Conservation (phyloP, 2,113 vertebrate species). For the Lagopus muta region DNA sequence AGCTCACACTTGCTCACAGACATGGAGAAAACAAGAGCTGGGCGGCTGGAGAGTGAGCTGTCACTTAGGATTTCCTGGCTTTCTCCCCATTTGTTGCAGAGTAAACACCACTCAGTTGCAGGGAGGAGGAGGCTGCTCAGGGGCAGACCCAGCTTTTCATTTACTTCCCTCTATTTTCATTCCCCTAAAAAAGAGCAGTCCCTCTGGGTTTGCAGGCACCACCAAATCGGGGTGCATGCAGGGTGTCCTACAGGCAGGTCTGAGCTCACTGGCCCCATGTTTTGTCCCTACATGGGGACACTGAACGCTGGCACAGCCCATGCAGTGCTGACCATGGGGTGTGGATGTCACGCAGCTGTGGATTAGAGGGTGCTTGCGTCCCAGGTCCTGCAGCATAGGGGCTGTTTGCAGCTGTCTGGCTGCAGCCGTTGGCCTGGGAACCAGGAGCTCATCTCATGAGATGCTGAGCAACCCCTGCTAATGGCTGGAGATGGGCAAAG, state of each 20-base stretch:
- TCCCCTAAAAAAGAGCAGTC: not conserved
- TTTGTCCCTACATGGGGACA: not conserved
- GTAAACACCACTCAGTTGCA: slow-evolving; percentile 18
- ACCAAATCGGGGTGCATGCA: not conserved
- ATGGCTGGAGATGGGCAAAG: not conserved
- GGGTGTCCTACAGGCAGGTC: not conserved
- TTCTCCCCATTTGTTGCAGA: slow-evolving; percentile 41
- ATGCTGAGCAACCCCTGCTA: slow-evolving; percentile 23
- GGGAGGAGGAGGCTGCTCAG: not conserved
- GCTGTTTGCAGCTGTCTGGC: accelerated
- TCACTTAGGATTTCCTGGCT: slow-evolving; percentile 65
- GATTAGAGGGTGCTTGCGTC: accelerated
- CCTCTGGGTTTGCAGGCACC: not conserved
- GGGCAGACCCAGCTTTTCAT: not conserved
- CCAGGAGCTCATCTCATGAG: not conserved
- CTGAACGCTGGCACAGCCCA: too few species aligned
- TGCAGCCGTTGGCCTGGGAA: not conserved
- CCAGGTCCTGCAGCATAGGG: not conserved
- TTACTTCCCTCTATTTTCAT: not conserved
- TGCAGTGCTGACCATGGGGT: not conserved
- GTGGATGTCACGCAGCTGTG: accelerated
- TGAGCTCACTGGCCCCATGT: accelerated
- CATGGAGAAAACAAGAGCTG: slow-evolving; percentile 34
- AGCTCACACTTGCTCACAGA: slow-evolving; percentile 55
- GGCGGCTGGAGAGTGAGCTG: not conserved